Percentiles rank a stretch among this genome's conserved stretches.
phyloP scores from a whole-genome alignment of 2,797 vertebrate genomes.

The Rhynchotus rufescens region DNA sequence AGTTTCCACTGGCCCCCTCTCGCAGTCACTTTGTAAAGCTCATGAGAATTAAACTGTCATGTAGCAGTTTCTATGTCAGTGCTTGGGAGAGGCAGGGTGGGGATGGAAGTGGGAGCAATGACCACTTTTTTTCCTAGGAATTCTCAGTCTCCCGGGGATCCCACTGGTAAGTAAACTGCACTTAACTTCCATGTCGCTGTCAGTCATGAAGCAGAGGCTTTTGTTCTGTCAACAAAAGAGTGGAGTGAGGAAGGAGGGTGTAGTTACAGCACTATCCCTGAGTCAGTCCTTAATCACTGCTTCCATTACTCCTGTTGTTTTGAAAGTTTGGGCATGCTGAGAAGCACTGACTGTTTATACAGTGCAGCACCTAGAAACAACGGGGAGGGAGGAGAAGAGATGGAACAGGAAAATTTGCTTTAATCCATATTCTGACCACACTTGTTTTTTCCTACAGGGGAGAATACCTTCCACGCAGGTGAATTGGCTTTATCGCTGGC shows the following conservation, averaged over 20 bases:
- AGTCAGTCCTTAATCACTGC: conserved; percentile 28
- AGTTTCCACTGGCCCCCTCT: conserved; percentile 19
- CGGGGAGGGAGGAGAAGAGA: background rate
- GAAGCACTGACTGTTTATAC: conserved; percentile 36
- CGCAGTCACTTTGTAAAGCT: background rate
- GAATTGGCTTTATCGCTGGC: background rate
- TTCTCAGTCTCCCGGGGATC: background rate
- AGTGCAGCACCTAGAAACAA: conserved; percentile 4
- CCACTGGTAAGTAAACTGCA: conserved; percentile 27
- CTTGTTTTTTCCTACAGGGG: background rate
- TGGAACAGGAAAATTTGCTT: background rate
- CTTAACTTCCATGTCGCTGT: conserved; percentile 23
- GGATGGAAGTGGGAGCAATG: background rate
- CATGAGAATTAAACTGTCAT: conserved; percentile 23
- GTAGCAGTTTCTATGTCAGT: conserved; percentile 12
- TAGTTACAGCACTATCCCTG: background rate
- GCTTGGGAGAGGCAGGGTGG: conserved; percentile 22
- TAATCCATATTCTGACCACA: background rate
- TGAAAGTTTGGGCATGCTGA: conserved; percentile 7
- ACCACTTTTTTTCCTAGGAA: conserved; percentile 24
- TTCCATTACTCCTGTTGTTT: conserved; percentile 47
- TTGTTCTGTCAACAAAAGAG: conserved; percentile 25
- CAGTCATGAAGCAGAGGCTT: conserved; percentile 25
- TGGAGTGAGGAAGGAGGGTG: background rate
- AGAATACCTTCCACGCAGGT: background rate